Evolutionary conservation across 2,888 invertebrate species (phyloP), one percentile per base, ranked within the genome.

Genomic region (Cataglyphis cursor): DNA sequence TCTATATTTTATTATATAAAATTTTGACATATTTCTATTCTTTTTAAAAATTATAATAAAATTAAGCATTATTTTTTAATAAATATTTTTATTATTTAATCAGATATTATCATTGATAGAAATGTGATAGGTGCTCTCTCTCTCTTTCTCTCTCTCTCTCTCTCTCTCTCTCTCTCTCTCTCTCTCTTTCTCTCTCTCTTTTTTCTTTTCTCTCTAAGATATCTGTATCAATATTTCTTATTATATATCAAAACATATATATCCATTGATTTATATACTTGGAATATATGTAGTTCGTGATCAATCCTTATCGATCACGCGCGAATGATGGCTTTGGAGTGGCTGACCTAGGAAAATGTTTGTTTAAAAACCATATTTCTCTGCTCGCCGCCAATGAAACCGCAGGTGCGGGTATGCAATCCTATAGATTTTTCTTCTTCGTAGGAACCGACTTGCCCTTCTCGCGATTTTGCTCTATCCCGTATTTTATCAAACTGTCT

Each of bases 321-420:
- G 12, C 64, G 31, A 74, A 62, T 9, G 73, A 62, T 35, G 44
- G 44, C 31, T 64, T 74, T 44, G 57, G 24, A 64, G 74, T 64
- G 72, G 74, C 64, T 74, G 74, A 74, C 64, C 74, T 74, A 62
- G 74, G 74, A 74, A 74, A 74, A 74, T 74, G 74, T 74, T 74
- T 74, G 74, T 74, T 74, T 74, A 74, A 74, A 74, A 74, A 74
- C 64, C 48, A 74, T 74, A 74, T 74, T 74, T 74, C 74, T 74
- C 31, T 44, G 64, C 6, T 74, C 64, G 74, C 74, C 74, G 64
- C 31, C 74, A 62, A 74, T 74, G 74, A 74, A 74, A 74, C 44
- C 74, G 31, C 62, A 74, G 74, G 74, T 74, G 74, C 64, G 74
- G 74, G 74, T 59, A 18, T 44, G 31, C 62, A 62, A 74, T 74